phyloP scores from a whole-genome alignment of 30 jellyfish, hydroid and myxozoan species.

The Cassiopea andromeda region DNA sequence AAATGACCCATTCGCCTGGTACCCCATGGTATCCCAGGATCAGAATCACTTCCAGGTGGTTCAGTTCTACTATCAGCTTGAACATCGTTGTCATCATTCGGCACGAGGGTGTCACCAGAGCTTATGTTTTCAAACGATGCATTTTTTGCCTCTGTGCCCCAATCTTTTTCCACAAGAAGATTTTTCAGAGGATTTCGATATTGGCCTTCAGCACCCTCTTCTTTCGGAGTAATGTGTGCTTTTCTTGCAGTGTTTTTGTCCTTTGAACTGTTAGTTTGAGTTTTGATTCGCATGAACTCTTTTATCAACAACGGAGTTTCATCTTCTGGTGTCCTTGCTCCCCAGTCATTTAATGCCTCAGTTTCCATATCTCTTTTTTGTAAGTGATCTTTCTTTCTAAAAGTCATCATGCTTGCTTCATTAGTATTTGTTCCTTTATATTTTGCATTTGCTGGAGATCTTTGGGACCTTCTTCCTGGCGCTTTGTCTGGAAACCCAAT shows the following conservation, averaged over 20 bases:
- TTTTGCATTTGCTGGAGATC: neutral
- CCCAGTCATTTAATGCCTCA: neutral
- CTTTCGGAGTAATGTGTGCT: neutral
- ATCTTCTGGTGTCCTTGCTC: neutral
- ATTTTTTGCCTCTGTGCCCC: neutral
- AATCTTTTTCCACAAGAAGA: neutral
- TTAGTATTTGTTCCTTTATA: neutral
- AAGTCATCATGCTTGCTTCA: neutral
- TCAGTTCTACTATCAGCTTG: conserved; percentile 25
- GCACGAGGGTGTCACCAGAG: conserved; percentile 20
- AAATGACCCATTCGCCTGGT: conserved; percentile 81
- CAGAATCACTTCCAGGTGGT: conserved; percentile 14
- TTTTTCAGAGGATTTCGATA: neutral
- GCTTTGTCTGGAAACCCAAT: conserved; percentile 51
- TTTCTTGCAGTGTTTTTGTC: neutral
- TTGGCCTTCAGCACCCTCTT: neutral
- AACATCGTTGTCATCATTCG: conserved; percentile 9
- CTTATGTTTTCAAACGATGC: neutral
- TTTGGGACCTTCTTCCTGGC: neutral
- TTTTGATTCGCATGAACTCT: neutral
- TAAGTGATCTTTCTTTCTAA: neutral
- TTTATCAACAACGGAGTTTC: neutral
- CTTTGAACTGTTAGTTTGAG: neutral
- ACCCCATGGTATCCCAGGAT: conserved; percentile 81
- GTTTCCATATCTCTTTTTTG: neutral